Percentiles rank a stretch among this genome's conserved stretches.
These are phyloP conservation scores for Corythaeola cristata DNA, from an alignment of 2,113 vertebrate genomes.

Conservation along the genomic window DNA sequence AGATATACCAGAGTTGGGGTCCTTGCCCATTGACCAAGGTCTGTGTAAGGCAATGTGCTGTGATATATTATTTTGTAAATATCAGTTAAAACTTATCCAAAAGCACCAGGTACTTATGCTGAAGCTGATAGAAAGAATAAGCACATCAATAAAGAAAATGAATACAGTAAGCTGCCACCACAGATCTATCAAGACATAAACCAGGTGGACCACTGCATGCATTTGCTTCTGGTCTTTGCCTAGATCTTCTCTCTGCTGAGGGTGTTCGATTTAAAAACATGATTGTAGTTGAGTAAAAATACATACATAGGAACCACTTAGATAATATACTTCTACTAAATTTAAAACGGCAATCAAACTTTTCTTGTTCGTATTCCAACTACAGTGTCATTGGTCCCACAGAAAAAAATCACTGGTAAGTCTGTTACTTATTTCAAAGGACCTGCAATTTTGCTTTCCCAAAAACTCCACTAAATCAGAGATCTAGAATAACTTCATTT, in stretches of 20 bases:
- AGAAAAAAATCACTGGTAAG: not conserved
- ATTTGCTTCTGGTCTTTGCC: not conserved
- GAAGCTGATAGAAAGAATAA: not conserved
- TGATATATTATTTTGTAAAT: not conserved
- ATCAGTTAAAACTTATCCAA: not conserved
- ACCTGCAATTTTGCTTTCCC: not conserved
- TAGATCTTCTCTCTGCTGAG: not conserved
- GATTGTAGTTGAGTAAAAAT: not conserved
- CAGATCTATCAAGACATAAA: not conserved
- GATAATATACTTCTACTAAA: not conserved
- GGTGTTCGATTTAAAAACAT: not conserved
- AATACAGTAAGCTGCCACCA: not conserved
- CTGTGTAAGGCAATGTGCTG: not conserved
- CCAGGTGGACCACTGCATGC: not conserved
- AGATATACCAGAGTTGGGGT: not conserved
- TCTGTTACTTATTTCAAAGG: not conserved
- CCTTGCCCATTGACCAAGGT: not conserved
- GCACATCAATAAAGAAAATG: not conserved
- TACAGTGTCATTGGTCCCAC: not conserved
- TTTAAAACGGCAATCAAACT: not conserved
- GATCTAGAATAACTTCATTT: not conserved
- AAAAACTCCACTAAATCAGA: not conserved
- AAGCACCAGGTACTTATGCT: not conserved
- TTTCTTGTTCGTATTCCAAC: not conserved
- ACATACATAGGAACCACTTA: not conserved